phyloP scores from a whole-genome alignment of 2,888 invertebrate genomes.

The Cryptocephalus primarius region DNA sequence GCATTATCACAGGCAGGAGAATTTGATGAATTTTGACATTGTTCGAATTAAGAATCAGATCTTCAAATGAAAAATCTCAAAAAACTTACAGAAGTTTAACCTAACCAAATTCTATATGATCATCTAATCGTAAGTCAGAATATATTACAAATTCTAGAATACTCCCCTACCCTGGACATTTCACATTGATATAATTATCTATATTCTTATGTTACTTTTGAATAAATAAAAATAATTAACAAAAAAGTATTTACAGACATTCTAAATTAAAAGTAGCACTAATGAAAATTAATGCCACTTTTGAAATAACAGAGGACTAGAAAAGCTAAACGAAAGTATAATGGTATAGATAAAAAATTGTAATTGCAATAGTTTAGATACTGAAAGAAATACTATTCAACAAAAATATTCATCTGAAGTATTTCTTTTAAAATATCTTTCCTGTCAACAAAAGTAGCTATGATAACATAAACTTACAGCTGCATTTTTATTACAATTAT shows the following conservation, averaged over 20 bases:
- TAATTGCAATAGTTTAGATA: constrained; percentile 1
- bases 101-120: constrained; percentile 13
- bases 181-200: constrained; percentile 29
- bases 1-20: constrained; percentile 32
- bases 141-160: constrained; percentile 19
- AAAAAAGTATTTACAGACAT: constrained; percentile 19
- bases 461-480: constrained; percentile 2
- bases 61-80: constrained; percentile 10
- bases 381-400: background rate
- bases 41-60: constrained; percentile 1
- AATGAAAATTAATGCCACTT: constrained; percentile 11
- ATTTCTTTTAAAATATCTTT: constrained; percentile 1
- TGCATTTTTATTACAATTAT: background rate
- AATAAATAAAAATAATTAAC: constrained; percentile 23
- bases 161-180: constrained; percentile 32
- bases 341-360: background rate
- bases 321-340: constrained; percentile 7
- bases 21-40: constrained; percentile 7
- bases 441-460: constrained; percentile 4
- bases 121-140: constrained; percentile 16
- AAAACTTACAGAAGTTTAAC: constrained; percentile 13
- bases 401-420: background rate
- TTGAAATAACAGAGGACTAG: constrained; percentile 7
- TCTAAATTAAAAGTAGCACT: constrained; percentile 18
- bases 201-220: constrained; percentile 22